These are phyloP conservation scores for Zapornia atra DNA, from an alignment of 2,113 vertebrate species.

Conservation along the genomic window DNA sequence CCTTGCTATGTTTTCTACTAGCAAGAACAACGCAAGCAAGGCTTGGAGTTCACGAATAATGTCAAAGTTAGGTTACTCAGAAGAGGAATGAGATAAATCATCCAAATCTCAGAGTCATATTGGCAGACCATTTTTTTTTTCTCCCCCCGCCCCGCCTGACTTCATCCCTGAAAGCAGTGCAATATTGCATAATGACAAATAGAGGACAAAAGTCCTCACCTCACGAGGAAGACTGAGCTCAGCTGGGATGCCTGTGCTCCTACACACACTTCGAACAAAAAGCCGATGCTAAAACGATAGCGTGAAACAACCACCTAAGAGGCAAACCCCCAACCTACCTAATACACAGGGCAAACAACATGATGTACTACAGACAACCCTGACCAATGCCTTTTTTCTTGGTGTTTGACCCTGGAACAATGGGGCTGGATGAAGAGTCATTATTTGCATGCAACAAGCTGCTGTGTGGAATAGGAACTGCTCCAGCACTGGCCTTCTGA, in stretches of 20 bases:
- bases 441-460: neutral
- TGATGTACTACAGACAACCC: neutral
- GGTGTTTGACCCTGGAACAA: neutral
- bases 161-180: neutral
- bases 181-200: constrained; percentile 31
- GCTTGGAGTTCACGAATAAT: constrained; percentile 80
- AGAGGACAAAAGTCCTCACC: constrained; percentile 53
- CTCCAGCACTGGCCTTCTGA: neutral
- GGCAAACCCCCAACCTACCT: neutral
- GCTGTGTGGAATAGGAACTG: neutral
- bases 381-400: neutral
- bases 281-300: neutral
- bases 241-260: neutral
- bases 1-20: constrained; percentile 81
- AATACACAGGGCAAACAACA: neutral
- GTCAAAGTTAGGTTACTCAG: constrained; percentile 83
- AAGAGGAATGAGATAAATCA: constrained; percentile 79
- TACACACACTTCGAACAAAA: neutral
- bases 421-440: neutral
- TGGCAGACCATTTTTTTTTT: neutral
- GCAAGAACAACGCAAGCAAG: constrained; percentile 80
- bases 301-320: neutral
- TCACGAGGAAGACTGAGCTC: neutral
- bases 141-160: neutral
- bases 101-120: constrained; percentile 54